phyloP scores from a whole-genome alignment of 2,888 invertebrate species.

The Lymantria dispar region DNA sequence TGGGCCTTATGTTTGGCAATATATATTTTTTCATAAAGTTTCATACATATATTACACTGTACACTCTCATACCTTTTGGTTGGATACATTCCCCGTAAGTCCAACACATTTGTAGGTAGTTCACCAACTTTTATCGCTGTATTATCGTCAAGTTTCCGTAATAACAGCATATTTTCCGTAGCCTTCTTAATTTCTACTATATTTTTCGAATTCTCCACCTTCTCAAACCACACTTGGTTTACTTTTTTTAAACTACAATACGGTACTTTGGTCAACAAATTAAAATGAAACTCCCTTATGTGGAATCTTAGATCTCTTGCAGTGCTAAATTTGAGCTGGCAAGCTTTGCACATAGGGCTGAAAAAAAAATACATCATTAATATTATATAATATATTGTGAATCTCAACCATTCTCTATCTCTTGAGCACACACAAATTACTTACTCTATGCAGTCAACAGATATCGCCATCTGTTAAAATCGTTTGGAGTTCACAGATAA shows the following conservation, averaged over 20 bases:
- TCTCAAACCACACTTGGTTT: conserved; percentile 60
- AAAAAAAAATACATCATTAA: background rate
- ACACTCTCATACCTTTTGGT: background rate
- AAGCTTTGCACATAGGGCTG: conserved; percentile 37
- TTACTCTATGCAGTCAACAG: no score
- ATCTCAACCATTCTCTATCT: no score
- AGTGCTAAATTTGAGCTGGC: conserved; percentile 31
- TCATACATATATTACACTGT: conserved; percentile 1
- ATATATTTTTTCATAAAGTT: background rate
- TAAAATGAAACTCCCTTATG: conserved; percentile 52
- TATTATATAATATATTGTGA: no score
- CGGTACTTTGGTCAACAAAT: conserved; percentile 35
- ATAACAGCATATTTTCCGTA: conserved; percentile 38
- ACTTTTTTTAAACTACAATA: conserved; percentile 40
- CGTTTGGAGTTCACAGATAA: no score
- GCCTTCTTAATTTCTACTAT: conserved; percentile 54
- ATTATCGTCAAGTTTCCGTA: conserved; percentile 38
- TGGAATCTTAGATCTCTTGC: conserved; percentile 40
- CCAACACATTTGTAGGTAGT: conserved; percentile 17
- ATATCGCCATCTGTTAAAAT: no score
- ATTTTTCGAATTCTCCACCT: conserved; percentile 44
- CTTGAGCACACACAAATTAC: no score
- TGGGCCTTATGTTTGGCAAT: conserved; percentile 3
- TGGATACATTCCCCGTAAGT: conserved; percentile 33
- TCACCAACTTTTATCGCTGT: conserved; percentile 23